phyloP scores from a whole-genome alignment of 2,888 invertebrate species.

The Heliconius cydno region DNA sequence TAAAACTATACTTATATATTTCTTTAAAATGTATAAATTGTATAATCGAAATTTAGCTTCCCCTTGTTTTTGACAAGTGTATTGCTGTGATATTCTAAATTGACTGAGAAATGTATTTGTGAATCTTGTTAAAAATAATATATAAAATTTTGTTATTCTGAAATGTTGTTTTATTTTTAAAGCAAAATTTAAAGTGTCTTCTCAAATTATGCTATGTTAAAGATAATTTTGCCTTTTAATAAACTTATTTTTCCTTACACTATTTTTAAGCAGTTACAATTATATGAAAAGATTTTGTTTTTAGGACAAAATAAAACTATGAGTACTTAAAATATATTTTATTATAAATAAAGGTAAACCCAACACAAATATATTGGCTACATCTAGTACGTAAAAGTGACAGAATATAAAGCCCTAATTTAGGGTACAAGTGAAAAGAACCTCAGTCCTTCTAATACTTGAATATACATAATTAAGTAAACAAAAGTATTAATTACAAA shows the following conservation, averaged over 20 bases:
- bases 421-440: constrained; percentile 83
- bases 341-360: constrained; percentile 82
- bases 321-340: constrained; percentile 76
- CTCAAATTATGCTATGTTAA: no score
- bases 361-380: constrained; percentile 80
- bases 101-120: constrained; percentile 72
- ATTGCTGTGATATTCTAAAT: constrained; percentile 75
- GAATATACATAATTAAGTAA: constrained; percentile 59
- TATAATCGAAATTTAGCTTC: constrained; percentile 30
- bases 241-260: no score
- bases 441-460: constrained; percentile 81
- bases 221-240: no score
- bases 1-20: no score
- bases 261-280: no score
- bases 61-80: constrained; percentile 37
- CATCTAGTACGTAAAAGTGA: constrained; percentile 71
- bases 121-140: constrained; percentile 50
- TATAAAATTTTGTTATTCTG: constrained; percentile 39
- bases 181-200: neutral
- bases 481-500: constrained; percentile 44
- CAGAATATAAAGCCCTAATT: constrained; percentile 82
- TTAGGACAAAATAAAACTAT: constrained; percentile 37
- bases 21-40: no score
- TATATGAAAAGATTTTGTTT: neutral
- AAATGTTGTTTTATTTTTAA: constrained; percentile 26